Evolutionary conservation across 2,113 vertebrate genomes (phyloP).

Genomic region (Mesocricetus auratus): DNA sequence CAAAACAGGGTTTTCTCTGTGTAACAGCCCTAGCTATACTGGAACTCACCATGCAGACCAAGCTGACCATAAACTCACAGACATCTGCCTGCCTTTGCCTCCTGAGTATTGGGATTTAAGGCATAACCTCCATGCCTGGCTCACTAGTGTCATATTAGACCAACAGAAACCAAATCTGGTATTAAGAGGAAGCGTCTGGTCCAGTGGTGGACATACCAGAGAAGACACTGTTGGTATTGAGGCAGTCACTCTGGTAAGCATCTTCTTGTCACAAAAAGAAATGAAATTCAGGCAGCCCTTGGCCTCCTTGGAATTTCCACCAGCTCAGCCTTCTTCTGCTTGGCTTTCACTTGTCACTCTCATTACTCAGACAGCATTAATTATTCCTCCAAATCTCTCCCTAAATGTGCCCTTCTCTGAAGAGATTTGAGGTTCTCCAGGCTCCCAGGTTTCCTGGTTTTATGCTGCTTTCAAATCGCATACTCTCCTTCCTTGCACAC

Average conservation of each 20-base stretch:
- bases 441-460: not conserved
- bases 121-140: not conserved
- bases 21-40: not conserved
- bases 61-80: not conserved
- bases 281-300: not conserved
- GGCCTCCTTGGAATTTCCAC: not conserved
- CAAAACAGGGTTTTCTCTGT: not conserved
- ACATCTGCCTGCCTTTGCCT: not conserved
- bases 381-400: not conserved
- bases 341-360: too few species aligned
- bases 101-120: not conserved
- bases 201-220: not conserved
- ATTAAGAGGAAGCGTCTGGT: not conserved
- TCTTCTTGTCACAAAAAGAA: not conserved
- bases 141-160: not conserved
- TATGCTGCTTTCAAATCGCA: not conserved
- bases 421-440: not conserved
- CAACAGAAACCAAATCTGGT: not conserved
- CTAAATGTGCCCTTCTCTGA: not conserved
- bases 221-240: not conserved
- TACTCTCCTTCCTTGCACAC: not conserved
- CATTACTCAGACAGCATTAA: too few species aligned
- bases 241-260: not conserved
- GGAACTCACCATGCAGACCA: not conserved
- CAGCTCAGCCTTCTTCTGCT: not conserved